These are phyloP conservation scores for Cherax quadricarinatus DNA, from an alignment of 1,140 invertebrate genomes.

Conservation along the genomic window DNA sequence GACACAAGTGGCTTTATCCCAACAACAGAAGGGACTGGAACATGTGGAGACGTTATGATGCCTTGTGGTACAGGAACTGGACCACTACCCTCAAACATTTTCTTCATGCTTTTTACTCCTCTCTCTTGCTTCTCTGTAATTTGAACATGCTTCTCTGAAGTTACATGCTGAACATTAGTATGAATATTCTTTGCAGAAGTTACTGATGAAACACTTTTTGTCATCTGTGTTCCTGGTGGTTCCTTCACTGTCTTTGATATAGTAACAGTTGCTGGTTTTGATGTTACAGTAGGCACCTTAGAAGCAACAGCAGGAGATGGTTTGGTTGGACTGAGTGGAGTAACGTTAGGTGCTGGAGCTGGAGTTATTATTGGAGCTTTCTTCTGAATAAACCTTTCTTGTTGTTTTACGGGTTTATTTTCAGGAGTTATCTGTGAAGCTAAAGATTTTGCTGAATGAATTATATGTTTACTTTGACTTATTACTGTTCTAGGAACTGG, in stretches of 20 bases:
- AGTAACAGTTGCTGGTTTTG: constrained; percentile 64
- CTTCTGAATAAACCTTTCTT: background rate
- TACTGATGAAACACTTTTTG: constrained; percentile 4
- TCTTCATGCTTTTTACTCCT: constrained; percentile 47
- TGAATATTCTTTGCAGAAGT: background rate
- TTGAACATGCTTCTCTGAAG: constrained; percentile 65
- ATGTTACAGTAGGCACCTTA: background rate
- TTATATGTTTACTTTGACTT: constrained; percentile 48
- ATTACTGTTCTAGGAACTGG: constrained; percentile 29
- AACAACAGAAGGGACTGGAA: background rate
- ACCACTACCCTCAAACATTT: constrained; percentile 59
- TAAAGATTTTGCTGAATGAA: constrained; percentile 31
- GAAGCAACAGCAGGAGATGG: constrained; percentile 22
- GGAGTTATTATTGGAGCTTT: background rate
- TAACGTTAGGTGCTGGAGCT: background rate
- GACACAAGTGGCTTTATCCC: constrained; percentile 20
- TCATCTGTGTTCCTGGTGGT: background rate
- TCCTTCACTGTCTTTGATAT: background rate
- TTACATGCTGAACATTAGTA: constrained; percentile 54
- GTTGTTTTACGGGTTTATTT: constrained; percentile 34
- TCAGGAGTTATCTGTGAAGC: constrained; percentile 51
- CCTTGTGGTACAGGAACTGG: constrained; percentile 55
- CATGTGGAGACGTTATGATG: background rate
- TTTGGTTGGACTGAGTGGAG: constrained; percentile 24
- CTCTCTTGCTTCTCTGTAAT: constrained; percentile 20